Percentiles rank a stretch among this genome's conserved stretches.
phyloP scores from a whole-genome alignment of 2,113 vertebrate species.

The Motacilla tschutschensis region DNA sequence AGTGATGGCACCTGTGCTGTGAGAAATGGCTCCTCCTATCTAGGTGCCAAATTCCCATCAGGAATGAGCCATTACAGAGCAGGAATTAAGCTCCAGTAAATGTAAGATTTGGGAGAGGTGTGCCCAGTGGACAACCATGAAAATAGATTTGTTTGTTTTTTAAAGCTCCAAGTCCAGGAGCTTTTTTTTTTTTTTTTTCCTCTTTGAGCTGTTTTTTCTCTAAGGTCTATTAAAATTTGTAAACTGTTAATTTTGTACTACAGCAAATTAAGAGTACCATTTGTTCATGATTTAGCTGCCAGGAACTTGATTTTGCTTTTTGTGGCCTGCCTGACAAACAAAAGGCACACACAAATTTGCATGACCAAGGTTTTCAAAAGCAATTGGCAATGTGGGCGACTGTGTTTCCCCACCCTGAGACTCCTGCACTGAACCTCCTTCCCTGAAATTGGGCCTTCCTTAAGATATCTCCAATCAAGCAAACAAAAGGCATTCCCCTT shows the following conservation, averaged over 20 bases:
- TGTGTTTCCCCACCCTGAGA: neutral
- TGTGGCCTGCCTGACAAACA: neutral
- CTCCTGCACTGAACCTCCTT: neutral
- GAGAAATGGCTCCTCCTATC: neutral
- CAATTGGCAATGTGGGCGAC: neutral
- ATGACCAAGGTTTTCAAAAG: neutral
- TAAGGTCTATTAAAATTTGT: neutral
- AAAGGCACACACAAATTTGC: neutral
- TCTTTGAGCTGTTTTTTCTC: neutral
- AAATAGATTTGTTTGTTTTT: neutral
- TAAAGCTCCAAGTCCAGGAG: neutral
- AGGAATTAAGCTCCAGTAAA: neutral
- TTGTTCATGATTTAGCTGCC: conserved; percentile 20
- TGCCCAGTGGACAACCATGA: neutral
- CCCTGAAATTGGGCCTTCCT: neutral
- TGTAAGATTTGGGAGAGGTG: neutral
- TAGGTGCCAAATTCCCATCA: fast-evolving
- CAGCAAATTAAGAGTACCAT: neutral
- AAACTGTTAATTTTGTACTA: conserved; percentile 8
- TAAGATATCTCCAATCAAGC: neutral
- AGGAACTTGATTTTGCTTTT: neutral
- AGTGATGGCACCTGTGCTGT: fast-evolving
- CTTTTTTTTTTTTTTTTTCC: fast-evolving
- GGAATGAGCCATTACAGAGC: neutral
- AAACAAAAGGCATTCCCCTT: neutral